phyloP scores from a whole-genome alignment of 2,888 invertebrate species.

The Drosophila flavopinicola region DNA sequence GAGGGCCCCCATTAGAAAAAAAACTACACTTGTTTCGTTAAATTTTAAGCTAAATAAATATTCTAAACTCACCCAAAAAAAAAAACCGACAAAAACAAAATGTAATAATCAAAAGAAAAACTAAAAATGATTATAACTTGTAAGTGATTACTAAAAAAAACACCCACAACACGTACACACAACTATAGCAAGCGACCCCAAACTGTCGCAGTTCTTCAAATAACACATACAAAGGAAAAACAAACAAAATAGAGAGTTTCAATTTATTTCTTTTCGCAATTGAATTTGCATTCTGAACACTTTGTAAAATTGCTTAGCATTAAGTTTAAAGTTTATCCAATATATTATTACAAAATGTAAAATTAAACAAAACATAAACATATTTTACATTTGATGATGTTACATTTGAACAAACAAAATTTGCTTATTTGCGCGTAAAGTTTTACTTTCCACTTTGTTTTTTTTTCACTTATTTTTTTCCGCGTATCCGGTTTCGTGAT shows the following conservation, averaged over 20 bases:
- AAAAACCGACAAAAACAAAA: conserved; percentile 42
- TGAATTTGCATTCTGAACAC: conserved; percentile 36
- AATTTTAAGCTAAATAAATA: conserved; percentile 61
- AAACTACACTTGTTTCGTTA: conserved; percentile 66
- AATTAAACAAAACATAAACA: conserved; percentile 25
- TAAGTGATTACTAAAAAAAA: conserved; percentile 53
- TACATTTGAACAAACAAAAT: conserved; percentile 44
- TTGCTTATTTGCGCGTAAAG: conserved; percentile 26
- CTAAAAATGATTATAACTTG: conserved; percentile 45
- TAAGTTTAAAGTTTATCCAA: conserved; percentile 53
- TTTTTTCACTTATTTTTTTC: conserved; percentile 26
- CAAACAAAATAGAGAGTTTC: conserved; percentile 33
- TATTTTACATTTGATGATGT: conserved; percentile 40
- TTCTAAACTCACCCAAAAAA: conserved; percentile 31
- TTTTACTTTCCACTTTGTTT: conserved; percentile 6
- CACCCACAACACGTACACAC: conserved; percentile 23
- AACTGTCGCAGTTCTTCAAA: conserved; percentile 21
- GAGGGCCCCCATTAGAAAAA: conserved; percentile 59
- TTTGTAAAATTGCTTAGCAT: conserved; percentile 71
- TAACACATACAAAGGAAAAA: conserved; percentile 2
- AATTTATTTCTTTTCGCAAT: conserved; percentile 40
- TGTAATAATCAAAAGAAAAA: conserved; percentile 73
- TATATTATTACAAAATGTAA: conserved; percentile 47
- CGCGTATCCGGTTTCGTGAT: conserved; percentile 59
- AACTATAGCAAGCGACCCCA: conserved; percentile 42